Conservation (phyloP, 2,797 vertebrate species). For the Bradypus variegatus region DNA sequence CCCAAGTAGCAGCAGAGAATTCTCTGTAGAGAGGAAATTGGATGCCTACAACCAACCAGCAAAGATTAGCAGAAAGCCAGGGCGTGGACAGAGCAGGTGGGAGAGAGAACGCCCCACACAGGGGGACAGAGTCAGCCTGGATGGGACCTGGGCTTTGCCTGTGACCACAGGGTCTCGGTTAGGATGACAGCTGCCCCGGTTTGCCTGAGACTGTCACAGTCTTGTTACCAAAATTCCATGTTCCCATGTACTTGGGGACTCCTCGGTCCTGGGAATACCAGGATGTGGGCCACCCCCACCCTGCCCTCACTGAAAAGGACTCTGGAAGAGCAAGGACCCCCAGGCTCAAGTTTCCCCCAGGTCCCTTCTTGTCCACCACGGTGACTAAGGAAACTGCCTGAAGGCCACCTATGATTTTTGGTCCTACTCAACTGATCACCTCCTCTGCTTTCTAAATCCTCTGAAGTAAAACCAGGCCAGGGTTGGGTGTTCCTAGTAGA, state of each 20-base stretch:
- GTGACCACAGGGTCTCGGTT: accelerated
- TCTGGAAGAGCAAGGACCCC: too few species aligned
- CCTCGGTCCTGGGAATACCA: accelerated
- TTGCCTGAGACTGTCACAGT: background rate
- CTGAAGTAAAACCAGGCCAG: background rate
- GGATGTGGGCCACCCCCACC: accelerated
- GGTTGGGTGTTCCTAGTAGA: accelerated
- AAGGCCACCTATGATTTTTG: accelerated
- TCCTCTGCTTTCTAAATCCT: too few species aligned
- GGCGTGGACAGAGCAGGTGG: accelerated
- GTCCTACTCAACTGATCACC: too few species aligned
- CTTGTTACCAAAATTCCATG: accelerated
- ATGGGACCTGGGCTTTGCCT: accelerated
- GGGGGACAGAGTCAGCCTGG: accelerated
- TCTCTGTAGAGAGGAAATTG: background rate
- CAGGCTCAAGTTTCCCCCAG: background rate
- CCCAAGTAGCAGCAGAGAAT: background rate
- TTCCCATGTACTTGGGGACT: too few species aligned
- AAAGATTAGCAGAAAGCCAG: accelerated
- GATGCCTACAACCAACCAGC: background rate
- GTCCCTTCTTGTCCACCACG: accelerated
- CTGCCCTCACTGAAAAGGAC: too few species aligned
- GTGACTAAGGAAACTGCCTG: accelerated
- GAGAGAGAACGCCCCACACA: accelerated
- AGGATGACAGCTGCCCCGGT: accelerated